Base-by-base conservation (phyloP, 2,113 vertebrate species). In the Etia nguti region DNA sequence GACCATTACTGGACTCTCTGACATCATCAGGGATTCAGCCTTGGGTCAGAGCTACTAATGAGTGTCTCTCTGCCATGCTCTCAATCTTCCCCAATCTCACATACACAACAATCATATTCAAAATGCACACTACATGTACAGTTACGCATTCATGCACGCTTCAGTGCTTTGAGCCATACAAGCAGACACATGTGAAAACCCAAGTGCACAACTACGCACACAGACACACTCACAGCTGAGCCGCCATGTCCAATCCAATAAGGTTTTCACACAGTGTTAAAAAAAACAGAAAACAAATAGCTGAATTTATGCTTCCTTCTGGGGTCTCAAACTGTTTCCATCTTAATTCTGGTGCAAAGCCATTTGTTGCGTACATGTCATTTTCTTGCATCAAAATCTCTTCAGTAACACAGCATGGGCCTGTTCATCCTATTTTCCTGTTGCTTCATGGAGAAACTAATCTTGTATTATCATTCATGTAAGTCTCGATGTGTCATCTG, bases 1-100 rank as follows among this genome's bases (percentile, higher is more conserved):
- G 79, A 89, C 85, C 88, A 87, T 92, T 91, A 91, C 87, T 90
- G 8, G 84, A 79, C 85, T 93, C 87, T 92, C 86, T 92, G 93
- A 95, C 92, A 94, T 94, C 86, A 88, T 92, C 84, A 84, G 85
- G 84, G 90, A 92, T 91, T 93, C 89, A 85, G 89, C 93, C 93
- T 82, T 50, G 16, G 91, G 93, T 85, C 85, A 86, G 22, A 88
- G 56, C 52, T 18, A 82, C 92, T 92, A 94, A 95, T 94, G 90
- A 92, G 79, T 89, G 90, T 84, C 88, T 93, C 85, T 91, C 59
- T 60, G 59, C 86, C 50, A 55, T 65, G 62, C 81, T 81, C 82
- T 83, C 80, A 59, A 73, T 77, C 80, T 55, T 65, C 13, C 68
- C 46, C 79, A 59, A 18, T 86, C 89, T 82, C 34, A 68, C 81